Percentiles rank a stretch among this genome's conserved stretches.
Conservation (phyloP, 2,888 invertebrate genomes). For the Drosophila recens region DNA sequence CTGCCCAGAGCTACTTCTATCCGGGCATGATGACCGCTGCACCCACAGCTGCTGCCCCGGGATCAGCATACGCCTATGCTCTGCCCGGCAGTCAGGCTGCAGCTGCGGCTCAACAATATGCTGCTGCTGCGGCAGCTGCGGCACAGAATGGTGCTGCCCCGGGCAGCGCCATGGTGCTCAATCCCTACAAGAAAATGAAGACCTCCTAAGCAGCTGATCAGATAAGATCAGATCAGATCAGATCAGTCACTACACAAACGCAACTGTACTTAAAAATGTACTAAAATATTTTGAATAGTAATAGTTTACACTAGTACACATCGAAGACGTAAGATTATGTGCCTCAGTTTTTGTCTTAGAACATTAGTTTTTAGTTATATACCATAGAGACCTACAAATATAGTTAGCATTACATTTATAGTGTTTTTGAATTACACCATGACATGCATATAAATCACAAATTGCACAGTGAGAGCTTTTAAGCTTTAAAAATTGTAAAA, state of each 20-base stretch:
- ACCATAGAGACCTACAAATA: conserved; percentile 39
- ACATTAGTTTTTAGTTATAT: conserved; percentile 32
- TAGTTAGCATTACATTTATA: conserved; percentile 40
- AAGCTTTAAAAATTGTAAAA: neutral
- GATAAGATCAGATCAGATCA: neutral
- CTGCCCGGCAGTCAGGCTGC: conserved; percentile 61
- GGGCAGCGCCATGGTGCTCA: conserved; percentile 87
- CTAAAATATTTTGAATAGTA: conserved; percentile 29
- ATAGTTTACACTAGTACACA: conserved; percentile 35
- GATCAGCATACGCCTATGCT: conserved; percentile 86
- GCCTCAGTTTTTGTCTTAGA: conserved; percentile 73
- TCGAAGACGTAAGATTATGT: conserved; percentile 72
- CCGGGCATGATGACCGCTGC: conserved; percentile 84
- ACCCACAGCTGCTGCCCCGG: conserved; percentile 59
- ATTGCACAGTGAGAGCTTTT: neutral
- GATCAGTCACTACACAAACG: conserved; percentile 1
- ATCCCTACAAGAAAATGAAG: conserved; percentile 96
- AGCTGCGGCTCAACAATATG: conserved; percentile 79
- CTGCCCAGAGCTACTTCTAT: conserved; percentile 84
- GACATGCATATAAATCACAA: conserved; percentile 23
- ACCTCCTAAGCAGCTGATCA: conserved; percentile 86
- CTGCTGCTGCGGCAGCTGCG: conserved; percentile 73
- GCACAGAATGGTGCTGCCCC: conserved; percentile 44
- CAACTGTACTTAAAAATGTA: conserved; percentile 63
- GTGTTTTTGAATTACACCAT: conserved; percentile 27